Percentiles rank a stretch among this genome's conserved stretches.
These are phyloP conservation scores for Diplodus puntazzo DNA, from an alignment of 2,797 vertebrate genomes.

Conservation along the genomic window DNA sequence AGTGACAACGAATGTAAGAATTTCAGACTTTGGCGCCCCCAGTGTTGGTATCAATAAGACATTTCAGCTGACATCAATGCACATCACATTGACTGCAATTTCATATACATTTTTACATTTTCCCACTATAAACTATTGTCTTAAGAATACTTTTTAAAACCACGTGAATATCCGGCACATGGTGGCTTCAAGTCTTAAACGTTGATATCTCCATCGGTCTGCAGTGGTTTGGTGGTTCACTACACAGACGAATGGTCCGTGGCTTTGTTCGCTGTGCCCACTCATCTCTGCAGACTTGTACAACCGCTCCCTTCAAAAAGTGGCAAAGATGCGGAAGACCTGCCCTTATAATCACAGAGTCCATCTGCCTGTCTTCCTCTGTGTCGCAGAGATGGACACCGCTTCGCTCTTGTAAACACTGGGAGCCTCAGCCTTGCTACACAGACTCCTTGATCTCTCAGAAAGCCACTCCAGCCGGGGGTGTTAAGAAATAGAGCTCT, in stretches of 20 bases:
- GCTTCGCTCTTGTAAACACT: constrained; percentile 34
- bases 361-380: constrained; percentile 30
- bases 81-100: background rate
- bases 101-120: background rate
- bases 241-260: background rate
- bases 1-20: background rate
- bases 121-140: background rate
- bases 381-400: constrained; percentile 32
- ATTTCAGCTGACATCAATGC: too few species aligned
- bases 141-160: background rate
- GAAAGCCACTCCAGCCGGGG: constrained; percentile 43
- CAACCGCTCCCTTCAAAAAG: constrained; percentile 35
- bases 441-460: constrained; percentile 39
- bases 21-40: background rate
- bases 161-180: background rate
- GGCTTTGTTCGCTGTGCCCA: constrained; percentile 19
- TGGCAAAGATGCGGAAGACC: constrained; percentile 38
- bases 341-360: constrained; percentile 49
- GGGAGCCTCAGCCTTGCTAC: constrained; percentile 19
- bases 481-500: constrained; percentile 67
- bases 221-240: background rate
- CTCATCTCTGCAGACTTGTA: constrained; percentile 33
- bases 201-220: background rate
- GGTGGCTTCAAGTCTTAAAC: background rate
- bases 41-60: background rate